Base-by-base conservation (phyloP, 2,888 invertebrate species). In the Acholoe squamosa region DNA sequence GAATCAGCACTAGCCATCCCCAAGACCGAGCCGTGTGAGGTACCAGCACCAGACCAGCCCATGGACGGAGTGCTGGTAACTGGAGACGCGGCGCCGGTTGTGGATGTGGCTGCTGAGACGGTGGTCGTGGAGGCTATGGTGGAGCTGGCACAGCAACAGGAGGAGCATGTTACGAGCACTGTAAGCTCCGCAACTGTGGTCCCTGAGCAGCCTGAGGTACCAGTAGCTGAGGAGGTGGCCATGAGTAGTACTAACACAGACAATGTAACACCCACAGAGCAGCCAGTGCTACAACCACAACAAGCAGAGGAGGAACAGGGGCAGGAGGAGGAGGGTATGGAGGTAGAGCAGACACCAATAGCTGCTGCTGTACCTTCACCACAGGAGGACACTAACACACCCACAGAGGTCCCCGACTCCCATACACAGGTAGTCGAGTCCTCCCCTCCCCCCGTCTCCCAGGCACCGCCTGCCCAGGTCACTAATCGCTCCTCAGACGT, bases 401-500 rank as follows among this genome's bases (percentile, higher is more conserved):
- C 33, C 51, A 34, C 33, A 19, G 77, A n/a, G 19, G 77, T 28
- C 3, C 19, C 77, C 5, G 77, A 10, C 0, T 7, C 34, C 31
- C 25, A 3, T 5, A 19, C 5, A 28, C 19, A 10, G 34, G 77
- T 33, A 34, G n/a, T 5, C 10, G 31, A 77, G 28, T 5, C n/a
- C 28, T 22, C 28, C 19, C 33, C 77, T 28, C 3, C 10, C 10
- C 5, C 43, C 43, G 43, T 10, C 43, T 10, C 43, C 10, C 43
- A 10, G 5, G 22, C 51, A 3, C 43, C 43, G 43, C 25, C 28
- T 28, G 19, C 54, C 31, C n/a, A 52, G 52, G 84, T 84, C n/a
- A 22, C 43, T 22, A 86, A 86, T 54, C 86, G 86, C 3, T 86
- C 86, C 3, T 86, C 86, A 0, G 86, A 86, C 1, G 86, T 86